Percentiles rank a stretch among this genome's conserved stretches.
Conservation (phyloP, 2,113 vertebrate species). For the Lates calcarifer region DNA sequence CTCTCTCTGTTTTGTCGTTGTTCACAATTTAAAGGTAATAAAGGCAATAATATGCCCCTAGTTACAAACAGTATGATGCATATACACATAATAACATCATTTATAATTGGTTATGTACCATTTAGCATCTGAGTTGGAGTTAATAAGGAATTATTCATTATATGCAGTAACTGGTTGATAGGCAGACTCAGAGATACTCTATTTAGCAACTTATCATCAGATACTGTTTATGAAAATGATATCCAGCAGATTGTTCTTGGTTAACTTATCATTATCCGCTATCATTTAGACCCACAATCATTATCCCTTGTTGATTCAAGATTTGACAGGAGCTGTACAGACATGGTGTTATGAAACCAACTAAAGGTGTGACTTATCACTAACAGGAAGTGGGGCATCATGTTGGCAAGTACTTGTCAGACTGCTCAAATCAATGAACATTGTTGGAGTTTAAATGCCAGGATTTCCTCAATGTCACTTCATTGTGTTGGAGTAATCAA, state of each 20-base stretch:
- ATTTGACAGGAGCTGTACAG: neutral
- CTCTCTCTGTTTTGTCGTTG: neutral
- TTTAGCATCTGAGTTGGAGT: slow-evolving; percentile 7
- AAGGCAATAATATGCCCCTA: neutral
- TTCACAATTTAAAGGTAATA: neutral
- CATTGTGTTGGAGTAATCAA: slow-evolving; percentile 42
- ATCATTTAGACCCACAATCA: neutral
- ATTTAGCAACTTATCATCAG: neutral
- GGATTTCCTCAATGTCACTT: slow-evolving; percentile 39
- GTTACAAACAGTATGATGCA: neutral
- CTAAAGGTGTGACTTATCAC: neutral
- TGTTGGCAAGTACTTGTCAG: slow-evolving; percentile 39
- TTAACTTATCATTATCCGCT: neutral
- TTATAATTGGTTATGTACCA: neutral
- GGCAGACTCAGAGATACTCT: neutral
- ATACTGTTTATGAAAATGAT: neutral
- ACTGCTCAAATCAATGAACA: slow-evolving; percentile 32
- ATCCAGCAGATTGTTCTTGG: neutral
- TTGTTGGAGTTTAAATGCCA: slow-evolving; percentile 53
- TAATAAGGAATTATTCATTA: slow-evolving; percentile 17
- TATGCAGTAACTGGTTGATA: neutral
- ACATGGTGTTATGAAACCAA: neutral
- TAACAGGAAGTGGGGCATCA: slow-evolving; percentile 23
- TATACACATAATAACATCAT: slow-evolving; percentile 14
- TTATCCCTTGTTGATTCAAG: neutral